Conservation (phyloP, 2,888 invertebrate genomes). For the Drosophila colorata region DNA sequence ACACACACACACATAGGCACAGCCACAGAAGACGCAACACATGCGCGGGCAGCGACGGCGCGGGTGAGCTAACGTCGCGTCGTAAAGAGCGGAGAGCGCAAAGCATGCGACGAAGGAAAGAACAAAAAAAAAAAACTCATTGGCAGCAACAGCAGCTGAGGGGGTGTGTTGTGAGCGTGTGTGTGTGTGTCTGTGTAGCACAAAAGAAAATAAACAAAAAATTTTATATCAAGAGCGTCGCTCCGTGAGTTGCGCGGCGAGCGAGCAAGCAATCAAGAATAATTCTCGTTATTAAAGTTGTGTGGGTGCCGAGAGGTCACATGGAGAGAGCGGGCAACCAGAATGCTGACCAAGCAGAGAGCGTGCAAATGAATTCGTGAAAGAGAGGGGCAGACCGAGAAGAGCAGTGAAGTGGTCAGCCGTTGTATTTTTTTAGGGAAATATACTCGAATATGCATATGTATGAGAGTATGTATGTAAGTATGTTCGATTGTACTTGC, state of each 20-base stretch:
- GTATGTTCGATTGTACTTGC: slow-evolving; percentile 9
- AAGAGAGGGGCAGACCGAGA: slow-evolving; percentile 16
- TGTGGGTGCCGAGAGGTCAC: slow-evolving; percentile 68
- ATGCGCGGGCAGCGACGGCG: slow-evolving; percentile 61
- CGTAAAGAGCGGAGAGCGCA: slow-evolving; percentile 42
- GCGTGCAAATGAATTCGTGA: slow-evolving; percentile 4
- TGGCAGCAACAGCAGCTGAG: slow-evolving; percentile 32
- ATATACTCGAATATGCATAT: slow-evolving; percentile 27
- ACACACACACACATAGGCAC: slow-evolving; percentile 29
- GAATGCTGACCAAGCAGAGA: slow-evolving; percentile 53
- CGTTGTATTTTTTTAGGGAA: slow-evolving; percentile 48
- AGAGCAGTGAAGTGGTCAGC: slow-evolving; percentile 49
- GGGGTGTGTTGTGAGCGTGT: slow-evolving; percentile 29
- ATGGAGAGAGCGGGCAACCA: slow-evolving; percentile 19
- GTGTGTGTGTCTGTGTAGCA: slow-evolving; percentile 36
- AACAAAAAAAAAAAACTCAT: slow-evolving; percentile 40
- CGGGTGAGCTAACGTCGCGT: slow-evolving; percentile 20
- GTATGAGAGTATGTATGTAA: slow-evolving; percentile 3
- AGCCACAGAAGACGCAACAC: slow-evolving; percentile 60
- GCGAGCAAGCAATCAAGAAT: slow-evolving; percentile 55
- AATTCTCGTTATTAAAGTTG: slow-evolving; percentile 59
- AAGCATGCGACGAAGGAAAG: slow-evolving; percentile 52
- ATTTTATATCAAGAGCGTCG: slow-evolving; percentile 59
- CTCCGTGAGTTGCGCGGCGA: slow-evolving; percentile 39
- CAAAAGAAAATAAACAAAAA: slow-evolving; percentile 79